Conservation (phyloP, 2,888 invertebrate genomes). For the Parascotia fuliginaria region DNA sequence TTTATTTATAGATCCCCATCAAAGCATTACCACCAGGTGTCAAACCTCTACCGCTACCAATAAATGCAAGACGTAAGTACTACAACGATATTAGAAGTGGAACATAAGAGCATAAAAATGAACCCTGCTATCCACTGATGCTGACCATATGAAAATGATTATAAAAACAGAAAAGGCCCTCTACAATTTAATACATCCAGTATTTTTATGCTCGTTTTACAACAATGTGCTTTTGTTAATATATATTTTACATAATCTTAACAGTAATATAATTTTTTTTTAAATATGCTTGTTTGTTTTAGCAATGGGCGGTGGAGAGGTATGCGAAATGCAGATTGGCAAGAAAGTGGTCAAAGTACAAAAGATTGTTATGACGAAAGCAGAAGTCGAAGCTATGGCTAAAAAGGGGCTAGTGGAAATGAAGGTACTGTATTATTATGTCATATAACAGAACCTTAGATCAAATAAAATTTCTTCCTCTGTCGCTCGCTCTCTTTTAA, state of each 20-base stretch:
- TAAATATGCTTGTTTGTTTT: conserved; percentile 12
- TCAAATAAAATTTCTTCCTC: too few species aligned
- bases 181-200: too few species aligned
- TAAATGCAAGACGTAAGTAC: conserved; percentile 64
- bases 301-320: conserved; percentile 60
- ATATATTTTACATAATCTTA: too few species aligned
- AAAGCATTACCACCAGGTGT: conserved; percentile 76
- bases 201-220: too few species aligned
- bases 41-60: conserved; percentile 71
- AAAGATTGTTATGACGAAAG: conserved; percentile 88
- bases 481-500: too few species aligned
- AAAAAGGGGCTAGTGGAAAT: conserved; percentile 88
- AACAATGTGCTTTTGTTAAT: too few species aligned
- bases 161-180: too few species aligned
- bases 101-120: background rate
- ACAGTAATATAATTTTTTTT: too few species aligned
- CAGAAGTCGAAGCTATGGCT: conserved; percentile 88
- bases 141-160: too few species aligned
- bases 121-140: too few species aligned
- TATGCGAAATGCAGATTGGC: conserved; percentile 85
- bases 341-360: conserved; percentile 88
- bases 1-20: conserved; percentile 64
- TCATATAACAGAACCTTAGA: too few species aligned
- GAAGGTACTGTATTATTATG: conserved; percentile 80
- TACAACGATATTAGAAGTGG: background rate